These are phyloP conservation scores for Bemisia tabaci DNA, from an alignment of 1,140 invertebrate species.

Conservation along the genomic window DNA sequence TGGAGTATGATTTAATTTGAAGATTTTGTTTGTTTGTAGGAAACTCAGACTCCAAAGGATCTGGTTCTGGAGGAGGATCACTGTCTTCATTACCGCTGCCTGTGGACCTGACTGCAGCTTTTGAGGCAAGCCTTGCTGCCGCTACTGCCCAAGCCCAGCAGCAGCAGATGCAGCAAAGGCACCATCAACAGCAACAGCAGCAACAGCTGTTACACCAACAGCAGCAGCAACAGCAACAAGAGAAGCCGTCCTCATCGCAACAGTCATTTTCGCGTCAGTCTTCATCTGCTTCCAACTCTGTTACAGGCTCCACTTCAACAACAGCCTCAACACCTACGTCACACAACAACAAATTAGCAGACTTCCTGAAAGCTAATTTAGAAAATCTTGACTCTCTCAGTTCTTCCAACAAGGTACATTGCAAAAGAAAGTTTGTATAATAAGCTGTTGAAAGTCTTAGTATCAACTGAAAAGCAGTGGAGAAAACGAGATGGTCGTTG, in stretches of 20 bases:
- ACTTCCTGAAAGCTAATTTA: conserved; percentile 48
- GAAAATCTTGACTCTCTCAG: conserved; percentile 43
- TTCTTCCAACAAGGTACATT: background rate
- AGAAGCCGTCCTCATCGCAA: conserved; percentile 16
- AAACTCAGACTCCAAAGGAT: background rate
- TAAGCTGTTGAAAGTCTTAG: too few species aligned
- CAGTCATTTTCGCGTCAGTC: conserved; percentile 13
- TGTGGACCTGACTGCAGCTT: conserved; percentile 12
- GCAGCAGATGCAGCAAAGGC: background rate
- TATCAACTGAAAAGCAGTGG: too few species aligned
- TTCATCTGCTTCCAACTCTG: conserved; percentile 15
- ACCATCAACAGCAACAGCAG: background rate
- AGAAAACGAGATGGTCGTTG: too few species aligned
- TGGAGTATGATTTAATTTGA: background rate
- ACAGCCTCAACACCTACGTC: conserved; percentile 3
- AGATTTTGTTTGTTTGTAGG: background rate
- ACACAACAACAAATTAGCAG: conserved; percentile 39
- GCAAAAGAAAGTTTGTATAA: too few species aligned
- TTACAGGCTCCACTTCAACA: conserved; percentile 10
- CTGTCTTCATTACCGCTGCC: conserved; percentile 2
- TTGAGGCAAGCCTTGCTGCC: conserved; percentile 10
- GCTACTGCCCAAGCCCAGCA: background rate
- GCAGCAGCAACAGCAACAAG: conserved; percentile 22
- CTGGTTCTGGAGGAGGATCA: background rate
- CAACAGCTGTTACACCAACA: background rate